Evolutionary conservation across 2,797 vertebrate species (phyloP).

Genomic region (Hypotaenidia okinawae): DNA sequence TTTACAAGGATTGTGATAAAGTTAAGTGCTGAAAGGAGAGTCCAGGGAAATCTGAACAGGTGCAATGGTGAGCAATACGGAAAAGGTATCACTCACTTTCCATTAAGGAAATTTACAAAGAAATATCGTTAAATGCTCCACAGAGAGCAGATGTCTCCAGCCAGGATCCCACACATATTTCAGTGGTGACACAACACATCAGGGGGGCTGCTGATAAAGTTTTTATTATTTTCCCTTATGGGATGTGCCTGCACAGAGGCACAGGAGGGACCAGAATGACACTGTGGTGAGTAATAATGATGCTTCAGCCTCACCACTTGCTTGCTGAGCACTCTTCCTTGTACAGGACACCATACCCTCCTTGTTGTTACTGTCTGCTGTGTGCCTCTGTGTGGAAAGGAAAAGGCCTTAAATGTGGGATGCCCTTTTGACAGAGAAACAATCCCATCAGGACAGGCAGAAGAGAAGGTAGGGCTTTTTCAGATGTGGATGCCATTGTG

Average conservation of each 20-base stretch:
- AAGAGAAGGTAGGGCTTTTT: not conserved
- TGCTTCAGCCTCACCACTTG: not conserved
- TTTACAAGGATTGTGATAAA: not conserved
- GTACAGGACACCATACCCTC: rapidly evolving
- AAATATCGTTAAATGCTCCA: not conserved
- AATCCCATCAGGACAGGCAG: not conserved
- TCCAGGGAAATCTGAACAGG: not conserved
- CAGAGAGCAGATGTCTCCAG: not conserved
- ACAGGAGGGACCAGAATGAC: not conserved
- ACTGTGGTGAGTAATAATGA: not conserved
- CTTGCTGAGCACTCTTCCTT: not conserved
- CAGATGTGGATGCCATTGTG: not conserved
- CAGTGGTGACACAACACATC: not conserved
- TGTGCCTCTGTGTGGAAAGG: not conserved
- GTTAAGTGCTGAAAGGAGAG: not conserved
- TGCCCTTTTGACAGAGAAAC: not conserved
- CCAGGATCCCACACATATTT: not conserved
- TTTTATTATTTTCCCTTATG: not conserved
- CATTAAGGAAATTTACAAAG: not conserved
- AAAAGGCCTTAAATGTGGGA: not conserved
- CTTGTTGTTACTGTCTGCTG: not conserved
- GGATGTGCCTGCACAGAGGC: not conserved
- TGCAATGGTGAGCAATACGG: not conserved
- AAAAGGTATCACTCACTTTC: not conserved
- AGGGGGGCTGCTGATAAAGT: not conserved